phyloP scores from a whole-genome alignment of 2,113 vertebrate species.

The Hippocampus abdominalis region DNA sequence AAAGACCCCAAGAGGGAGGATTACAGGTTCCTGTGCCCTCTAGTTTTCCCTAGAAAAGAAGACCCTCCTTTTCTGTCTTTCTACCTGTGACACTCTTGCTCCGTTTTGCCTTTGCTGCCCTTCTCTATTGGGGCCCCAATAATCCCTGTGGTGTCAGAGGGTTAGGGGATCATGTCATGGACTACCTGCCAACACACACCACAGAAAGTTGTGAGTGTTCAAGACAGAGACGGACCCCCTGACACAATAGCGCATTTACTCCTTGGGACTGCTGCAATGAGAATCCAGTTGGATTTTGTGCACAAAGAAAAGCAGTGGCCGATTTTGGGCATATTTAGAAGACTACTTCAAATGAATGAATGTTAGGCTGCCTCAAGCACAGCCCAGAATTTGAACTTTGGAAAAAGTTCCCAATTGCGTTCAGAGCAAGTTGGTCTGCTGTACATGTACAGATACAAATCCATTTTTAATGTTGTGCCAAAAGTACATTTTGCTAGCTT shows the following conservation, averaged over 20 bases:
- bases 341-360: neutral
- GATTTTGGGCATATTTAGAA: neutral
- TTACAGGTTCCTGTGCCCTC: constrained; percentile 51
- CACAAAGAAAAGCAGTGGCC: neutral
- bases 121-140: constrained; percentile 39
- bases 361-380: neutral
- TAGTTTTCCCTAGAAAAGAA: constrained; percentile 36
- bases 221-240: neutral
- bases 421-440: too few relatives aligned
- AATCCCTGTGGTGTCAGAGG: constrained; percentile 56
- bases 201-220: constrained; percentile 12
- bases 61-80: constrained; percentile 5
- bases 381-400: too few relatives aligned
- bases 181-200: constrained; percentile 29
- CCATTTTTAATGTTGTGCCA: too few relatives aligned
- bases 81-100: constrained; percentile 29
- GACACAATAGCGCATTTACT: neutral
- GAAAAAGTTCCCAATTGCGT: neutral
- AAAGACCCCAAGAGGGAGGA: constrained; percentile 55
- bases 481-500: too few relatives aligned
- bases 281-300: neutral
- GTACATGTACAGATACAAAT: too few relatives aligned
- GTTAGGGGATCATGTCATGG: constrained; percentile 42
- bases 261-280: too few relatives aligned
- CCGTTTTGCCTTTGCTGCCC: constrained; percentile 17